Base-by-base conservation (phyloP, 2,797 vertebrate genomes). In the Megalops cyprinoides region DNA sequence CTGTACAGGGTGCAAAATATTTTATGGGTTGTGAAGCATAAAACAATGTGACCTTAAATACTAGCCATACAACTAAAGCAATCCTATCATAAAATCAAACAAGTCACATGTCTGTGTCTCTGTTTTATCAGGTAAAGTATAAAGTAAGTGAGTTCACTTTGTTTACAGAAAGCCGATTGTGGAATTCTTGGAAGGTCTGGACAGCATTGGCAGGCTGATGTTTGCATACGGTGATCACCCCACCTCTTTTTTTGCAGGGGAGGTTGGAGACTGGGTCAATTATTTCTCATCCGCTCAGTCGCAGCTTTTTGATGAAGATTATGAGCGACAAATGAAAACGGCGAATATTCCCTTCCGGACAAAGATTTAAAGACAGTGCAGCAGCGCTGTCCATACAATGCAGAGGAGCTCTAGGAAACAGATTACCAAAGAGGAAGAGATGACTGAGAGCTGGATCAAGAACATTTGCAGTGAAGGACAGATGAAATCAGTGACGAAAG, bases 211-310 rank as follows among this genome's bases (percentile, higher is more conserved):
- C n/a, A n/a, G n/a, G n/a, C n/a, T n/a, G n/a, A 34, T 79, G 28
- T 12, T 37, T 8, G 28, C 20, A 10, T 44, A 20, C 15, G 25
- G 23, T 49, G 65, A 15, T 74, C 9, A 56, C 53, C 51, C 69
- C 82, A 23, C 15, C 60, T 87, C 18, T 42, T 85, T 83, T 83
- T 71, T 82, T 77, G 51, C 86, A 96, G 95, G 94, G 69, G 92
- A 93, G 89, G 95, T 94, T 0, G 95, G 95, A n/a, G 95, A 97
- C 67, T 96, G 95, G 95, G 90, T 71, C 79, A 96, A 95, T 84
- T 89, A 95, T 69, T 96, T 96, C 84, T 94, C 92, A 71, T 80
- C 92, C 0, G 91, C 91, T 80, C 95, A 96, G 79, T 86, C 87
- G 73, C 89, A 93, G 82, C 79, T 84, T 77, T 97, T 97, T 87